A percentile compares a stretch with the other conserved stretches of the same genome.
Conservation (phyloP, 2,888 invertebrate species). For the Aleiodes testaceus region DNA sequence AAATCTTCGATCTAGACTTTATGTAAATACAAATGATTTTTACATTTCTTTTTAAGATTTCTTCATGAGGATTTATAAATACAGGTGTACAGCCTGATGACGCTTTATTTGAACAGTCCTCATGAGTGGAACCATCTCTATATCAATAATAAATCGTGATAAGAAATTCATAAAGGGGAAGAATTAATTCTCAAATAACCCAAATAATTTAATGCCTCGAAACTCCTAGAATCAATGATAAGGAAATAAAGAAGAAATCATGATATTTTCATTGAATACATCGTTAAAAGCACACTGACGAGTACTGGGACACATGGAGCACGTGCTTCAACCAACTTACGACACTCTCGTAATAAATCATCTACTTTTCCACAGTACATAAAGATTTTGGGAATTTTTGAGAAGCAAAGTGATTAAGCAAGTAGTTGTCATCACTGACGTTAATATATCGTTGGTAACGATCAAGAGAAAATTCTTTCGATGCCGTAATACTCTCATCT, state of each 20-base stretch:
- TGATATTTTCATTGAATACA: no score
- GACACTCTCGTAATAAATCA: slow-evolving; percentile 49
- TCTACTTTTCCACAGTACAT: slow-evolving; percentile 49
- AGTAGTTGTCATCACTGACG: slow-evolving; percentile 65
- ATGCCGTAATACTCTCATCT: no score
- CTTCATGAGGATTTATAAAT: background rate
- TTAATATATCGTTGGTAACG: slow-evolving; percentile 40
- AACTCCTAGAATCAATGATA: no score
- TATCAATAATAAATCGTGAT: no score
- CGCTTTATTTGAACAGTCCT: no score
- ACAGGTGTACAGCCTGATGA: slow-evolving; percentile 3
- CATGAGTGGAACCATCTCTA: no score
- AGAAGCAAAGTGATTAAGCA: slow-evolving; percentile 64
- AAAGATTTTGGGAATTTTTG: slow-evolving; percentile 52
- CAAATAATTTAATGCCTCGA: no score
- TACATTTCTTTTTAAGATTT: background rate
- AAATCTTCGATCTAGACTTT: background rate
- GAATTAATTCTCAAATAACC: no score
- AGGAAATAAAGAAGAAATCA: no score
- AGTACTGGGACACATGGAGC: background rate
- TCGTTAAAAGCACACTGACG: no score
- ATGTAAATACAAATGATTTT: slow-evolving; percentile 8
- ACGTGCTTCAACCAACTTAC: slow-evolving; percentile 28
- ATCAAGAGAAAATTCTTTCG: no score
- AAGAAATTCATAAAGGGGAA: no score